Evolutionary conservation across 1,140 invertebrate genomes (phyloP).

Genomic region (Yoshiicerus persimilis): DNA sequence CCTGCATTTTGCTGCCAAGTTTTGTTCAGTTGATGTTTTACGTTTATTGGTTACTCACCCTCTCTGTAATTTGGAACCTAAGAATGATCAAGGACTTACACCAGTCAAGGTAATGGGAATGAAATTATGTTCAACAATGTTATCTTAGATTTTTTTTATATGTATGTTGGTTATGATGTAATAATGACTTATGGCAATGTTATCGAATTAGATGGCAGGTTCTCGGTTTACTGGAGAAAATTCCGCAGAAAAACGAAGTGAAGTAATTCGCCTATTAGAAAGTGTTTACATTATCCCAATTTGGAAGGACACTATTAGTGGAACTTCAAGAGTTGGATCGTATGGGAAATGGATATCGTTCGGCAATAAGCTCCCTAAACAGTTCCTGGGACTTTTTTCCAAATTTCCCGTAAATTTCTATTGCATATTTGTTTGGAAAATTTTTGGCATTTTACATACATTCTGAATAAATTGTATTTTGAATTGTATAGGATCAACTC

Average conservation of each 20-base stretch:
- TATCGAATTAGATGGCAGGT: neutral
- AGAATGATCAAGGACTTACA: neutral
- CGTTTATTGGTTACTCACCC: slow-evolving; percentile 76
- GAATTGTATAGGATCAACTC: neutral
- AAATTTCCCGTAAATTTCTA: neutral
- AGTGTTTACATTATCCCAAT: neutral
- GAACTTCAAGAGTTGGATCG: neutral
- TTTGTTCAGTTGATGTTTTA: slow-evolving; percentile 74
- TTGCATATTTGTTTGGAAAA: neutral
- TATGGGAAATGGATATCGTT: neutral
- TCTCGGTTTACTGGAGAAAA: neutral
- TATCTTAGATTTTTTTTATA: neutral
- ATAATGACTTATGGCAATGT: too few species aligned
- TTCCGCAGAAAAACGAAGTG: neutral
- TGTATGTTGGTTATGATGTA: too few species aligned
- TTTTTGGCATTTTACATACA: neutral
- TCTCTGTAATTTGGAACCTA: neutral
- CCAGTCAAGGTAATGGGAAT: neutral
- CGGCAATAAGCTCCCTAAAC: neutral
- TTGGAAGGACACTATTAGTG: neutral
- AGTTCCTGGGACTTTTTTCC: neutral
- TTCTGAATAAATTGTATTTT: neutral
- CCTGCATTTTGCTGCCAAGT: slow-evolving; percentile 87
- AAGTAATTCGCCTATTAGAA: neutral
- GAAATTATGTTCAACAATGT: neutral